Base-by-base conservation (phyloP, 2,797 vertebrate genomes). In the Anabas testudineus region DNA sequence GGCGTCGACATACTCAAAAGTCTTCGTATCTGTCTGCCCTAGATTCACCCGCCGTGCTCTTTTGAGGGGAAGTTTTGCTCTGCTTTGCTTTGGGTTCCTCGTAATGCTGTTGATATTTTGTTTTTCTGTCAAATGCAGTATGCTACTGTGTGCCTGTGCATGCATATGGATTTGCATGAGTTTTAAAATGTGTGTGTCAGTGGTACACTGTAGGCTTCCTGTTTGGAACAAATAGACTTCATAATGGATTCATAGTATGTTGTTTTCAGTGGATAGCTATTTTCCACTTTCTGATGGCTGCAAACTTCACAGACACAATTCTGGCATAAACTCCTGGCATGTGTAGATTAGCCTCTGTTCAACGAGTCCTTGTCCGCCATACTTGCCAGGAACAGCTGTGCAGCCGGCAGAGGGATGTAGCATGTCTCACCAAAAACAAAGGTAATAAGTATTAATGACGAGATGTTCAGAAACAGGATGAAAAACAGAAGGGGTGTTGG, bases 31-130 rank as follows among this genome's bases (percentile, higher is more conserved):
- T 30, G 72, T 73, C 66, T 84, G 85, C 68, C 84, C 83, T 84
- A 88, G 84, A 79, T 89, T 85, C 81, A 70, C 66, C 82, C 63
- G 5, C 14, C 12, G 16, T 58, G 75, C 75, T 79, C 49, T 68
- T 80, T 68, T 1, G 57, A 39, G 45, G 65, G 65, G 19, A 37
- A 43, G 68, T 52, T 70, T 52, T 51, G 80, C 71, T 82, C 68
- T 36, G 70, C 71, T 86, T 83, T 78, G 45, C 76, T 67, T 65
- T 16, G 24, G 34, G 42, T 63, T 73, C 46, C 49, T 55, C n/a
- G 47, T 65, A 43, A 61, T 2, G 24, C 54, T 65, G 61, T 82
- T 41, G 55, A 46, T 30, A 67, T 76, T 76, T 77, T 79, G 67
- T 85, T 81, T 86, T 65, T 47, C 63, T 75, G 56, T 73, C 59